Evolutionary conservation across 2,797 vertebrate genomes (phyloP), one percentile per base, ranked within the genome.

Genomic region (Vultur gryphus): DNA sequence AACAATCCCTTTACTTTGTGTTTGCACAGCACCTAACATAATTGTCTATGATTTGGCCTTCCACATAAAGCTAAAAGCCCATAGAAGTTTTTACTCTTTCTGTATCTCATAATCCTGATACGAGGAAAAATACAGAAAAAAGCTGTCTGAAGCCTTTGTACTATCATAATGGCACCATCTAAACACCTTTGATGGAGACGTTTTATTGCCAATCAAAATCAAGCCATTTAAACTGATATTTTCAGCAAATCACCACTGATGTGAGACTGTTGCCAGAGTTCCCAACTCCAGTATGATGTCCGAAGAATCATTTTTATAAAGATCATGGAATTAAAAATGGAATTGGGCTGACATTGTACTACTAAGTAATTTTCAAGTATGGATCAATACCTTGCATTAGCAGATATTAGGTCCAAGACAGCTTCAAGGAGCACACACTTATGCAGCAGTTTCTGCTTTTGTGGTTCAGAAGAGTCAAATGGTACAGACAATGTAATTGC

Each of bases 331-430:
- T 76, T 88, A 92, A 89, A 88, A 81, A 48, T 29, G 16, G 52
- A 75, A 51, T 85, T 72, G 20, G 25, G 14, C 57, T 92, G 75
- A 69, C 33, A 35, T 46, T 84, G 13, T 87, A 13, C 21, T 77
- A 29, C 43, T 62, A 72, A 86, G 64, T 81, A 59, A 67, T 93
- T 84, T 77, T 67, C 44, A 92, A 44, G 44, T 61, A 23, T 33
- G 58, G 82, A 79, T 95, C 35, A 19, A 61, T 96, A 79, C 41
- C 37, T 90, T 91, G 48, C 44, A 71, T 95, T 95, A 95, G 79
- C 79, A 70, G 35, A 20, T 59, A 69, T 15, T 58, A 54, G 33
- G 14, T 86, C 70, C 55, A 62, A 76, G 62, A 39, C 58, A 72
- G 49, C 37, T 78, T 75, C 70, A 76, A 84, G 31, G 55, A 92